Evolutionary conservation across 2,888 invertebrate genomes (phyloP).

Genomic region (Cacoxenus indagator): DNA sequence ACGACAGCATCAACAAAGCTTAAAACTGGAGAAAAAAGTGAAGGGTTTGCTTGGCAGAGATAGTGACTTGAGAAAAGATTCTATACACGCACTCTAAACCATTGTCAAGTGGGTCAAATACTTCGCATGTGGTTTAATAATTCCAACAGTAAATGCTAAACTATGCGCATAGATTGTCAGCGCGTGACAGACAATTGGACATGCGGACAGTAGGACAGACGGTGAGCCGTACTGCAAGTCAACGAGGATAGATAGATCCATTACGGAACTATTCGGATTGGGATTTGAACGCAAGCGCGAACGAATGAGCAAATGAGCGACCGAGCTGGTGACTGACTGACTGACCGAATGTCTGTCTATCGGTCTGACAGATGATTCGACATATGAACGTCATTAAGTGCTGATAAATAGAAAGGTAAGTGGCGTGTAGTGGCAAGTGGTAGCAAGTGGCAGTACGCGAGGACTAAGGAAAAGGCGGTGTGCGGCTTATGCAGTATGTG

Average conservation of each 20-base stretch:
- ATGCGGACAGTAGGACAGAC: not conserved
- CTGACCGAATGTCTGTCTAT: not conserved
- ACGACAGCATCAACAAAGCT: not conserved
- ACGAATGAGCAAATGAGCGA: not conserved
- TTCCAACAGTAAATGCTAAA: slow-evolving; percentile 57
- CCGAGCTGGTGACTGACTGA: not conserved
- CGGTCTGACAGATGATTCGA: slow-evolving; percentile 15
- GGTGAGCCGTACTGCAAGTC: not conserved
- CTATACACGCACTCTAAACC: slow-evolving; percentile 12
- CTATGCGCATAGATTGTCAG: slow-evolving; percentile 61
- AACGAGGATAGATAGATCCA: slow-evolving; percentile 14
- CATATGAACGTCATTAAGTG: slow-evolving; percentile 56
- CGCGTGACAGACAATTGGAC: not conserved
- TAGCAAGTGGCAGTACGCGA: not conserved
- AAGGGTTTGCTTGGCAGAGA: not conserved
- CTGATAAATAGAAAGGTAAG: slow-evolving; percentile 58
- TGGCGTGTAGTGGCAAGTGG: not conserved
- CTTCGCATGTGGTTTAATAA: slow-evolving; percentile 56
- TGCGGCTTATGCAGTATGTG: slow-evolving; percentile 53
- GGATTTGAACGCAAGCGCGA: not conserved
- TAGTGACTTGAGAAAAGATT: slow-evolving; percentile 7
- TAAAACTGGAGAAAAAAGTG: slow-evolving; percentile 11
- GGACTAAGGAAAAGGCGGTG: no score
- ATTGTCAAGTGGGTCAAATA: slow-evolving; percentile 27
- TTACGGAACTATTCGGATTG: slow-evolving; percentile 11